Percentiles rank a stretch among this genome's conserved stretches.
Evolutionary conservation across 2,797 vertebrate species (phyloP).

Genomic region (Chloroceryle inda): DNA sequence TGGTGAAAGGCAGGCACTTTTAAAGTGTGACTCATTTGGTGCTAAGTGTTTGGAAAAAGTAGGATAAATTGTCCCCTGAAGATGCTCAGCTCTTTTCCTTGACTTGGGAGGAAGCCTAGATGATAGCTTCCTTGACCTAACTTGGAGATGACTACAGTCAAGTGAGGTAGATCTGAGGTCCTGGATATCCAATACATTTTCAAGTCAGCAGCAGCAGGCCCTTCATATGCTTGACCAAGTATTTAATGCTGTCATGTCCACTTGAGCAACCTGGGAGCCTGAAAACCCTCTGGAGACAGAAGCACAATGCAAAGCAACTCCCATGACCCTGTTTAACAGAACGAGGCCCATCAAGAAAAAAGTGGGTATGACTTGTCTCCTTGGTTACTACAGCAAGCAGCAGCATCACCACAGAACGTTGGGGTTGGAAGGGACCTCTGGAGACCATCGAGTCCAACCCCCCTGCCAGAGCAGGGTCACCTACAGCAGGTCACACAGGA

Average conservation of each 20-base stretch:
- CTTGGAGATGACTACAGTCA: not conserved
- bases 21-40: slow-evolving; percentile 36
- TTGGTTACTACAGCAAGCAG: not conserved
- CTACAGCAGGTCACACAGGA: no score
- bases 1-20: not conserved
- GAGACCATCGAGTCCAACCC: no score
- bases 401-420: no score
- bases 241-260: not conserved
- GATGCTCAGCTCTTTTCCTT: not conserved
- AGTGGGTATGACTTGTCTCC: not conserved
- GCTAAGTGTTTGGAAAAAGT: not conserved
- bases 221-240: not conserved
- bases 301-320: not conserved
- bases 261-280: not conserved
- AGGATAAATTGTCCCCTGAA: slow-evolving; percentile 12
- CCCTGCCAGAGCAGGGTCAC: no score
- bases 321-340: not conserved
- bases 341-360: not conserved
- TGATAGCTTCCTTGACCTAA: not conserved
- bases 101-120: not conserved
- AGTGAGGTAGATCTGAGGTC: not conserved
- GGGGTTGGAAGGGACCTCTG: no score
- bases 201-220: not conserved
- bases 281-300: not conserved
- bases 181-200: not conserved